Evolutionary conservation across 2,888 invertebrate species (phyloP).

Genomic region (Agelastica alni): DNA sequence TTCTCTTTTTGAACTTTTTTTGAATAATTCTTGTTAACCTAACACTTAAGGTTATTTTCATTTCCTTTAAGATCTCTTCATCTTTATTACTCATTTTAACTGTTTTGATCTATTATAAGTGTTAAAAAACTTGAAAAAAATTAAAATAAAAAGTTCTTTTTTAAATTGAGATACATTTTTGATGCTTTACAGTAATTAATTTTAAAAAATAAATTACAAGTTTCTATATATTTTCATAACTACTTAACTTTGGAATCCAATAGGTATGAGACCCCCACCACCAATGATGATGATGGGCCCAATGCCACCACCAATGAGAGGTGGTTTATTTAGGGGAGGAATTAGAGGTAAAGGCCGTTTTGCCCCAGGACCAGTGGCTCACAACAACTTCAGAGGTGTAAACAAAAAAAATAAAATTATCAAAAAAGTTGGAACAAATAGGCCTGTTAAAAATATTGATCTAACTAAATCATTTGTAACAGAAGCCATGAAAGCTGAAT

Average conservation of each 20-base stretch:
- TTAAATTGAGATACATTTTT: too few species aligned
- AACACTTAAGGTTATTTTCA: too few species aligned
- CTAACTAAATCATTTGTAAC: conserved; percentile 65
- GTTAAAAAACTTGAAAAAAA: too few species aligned
- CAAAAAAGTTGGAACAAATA: conserved; percentile 42
- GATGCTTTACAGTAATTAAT: too few species aligned
- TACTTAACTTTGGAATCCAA: conserved; percentile 25
- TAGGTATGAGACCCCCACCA: conserved; percentile 40
- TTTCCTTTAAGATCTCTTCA: too few species aligned
- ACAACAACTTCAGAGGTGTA: conserved; percentile 41
- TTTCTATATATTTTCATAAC: too few species aligned
- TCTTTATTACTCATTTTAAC: too few species aligned
- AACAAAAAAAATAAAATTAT: conserved; percentile 48
- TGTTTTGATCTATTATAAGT: too few species aligned
- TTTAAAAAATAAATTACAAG: too few species aligned
- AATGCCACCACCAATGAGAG: conserved; percentile 38
- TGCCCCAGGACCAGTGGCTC: conserved; percentile 21
- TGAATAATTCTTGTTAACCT: too few species aligned
- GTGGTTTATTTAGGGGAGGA: conserved; percentile 40
- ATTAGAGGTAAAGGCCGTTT: conserved; percentile 37
- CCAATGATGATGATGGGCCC: conserved; percentile 48
- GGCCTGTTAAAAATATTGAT: conserved; percentile 47
- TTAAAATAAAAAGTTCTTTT: too few species aligned
- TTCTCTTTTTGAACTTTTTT: too few species aligned
- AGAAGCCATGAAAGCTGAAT: conserved; percentile 61